Evolutionary conservation across 2,888 invertebrate genomes (phyloP).

Genomic region (Temnothorax unifasciatus): DNA sequence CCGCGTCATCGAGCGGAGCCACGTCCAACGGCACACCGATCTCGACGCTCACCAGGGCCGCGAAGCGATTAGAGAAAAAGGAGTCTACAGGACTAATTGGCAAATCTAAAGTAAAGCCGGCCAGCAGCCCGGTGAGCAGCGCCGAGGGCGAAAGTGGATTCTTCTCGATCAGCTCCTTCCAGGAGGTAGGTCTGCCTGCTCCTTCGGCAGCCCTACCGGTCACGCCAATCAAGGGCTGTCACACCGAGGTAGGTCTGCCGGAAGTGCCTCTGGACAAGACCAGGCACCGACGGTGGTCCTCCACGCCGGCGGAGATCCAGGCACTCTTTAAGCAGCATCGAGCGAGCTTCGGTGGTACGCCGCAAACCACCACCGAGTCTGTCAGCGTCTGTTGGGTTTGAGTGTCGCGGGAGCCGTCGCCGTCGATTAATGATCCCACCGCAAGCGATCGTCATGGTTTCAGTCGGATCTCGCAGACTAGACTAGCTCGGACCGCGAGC

Average conservation of each 20-base stretch:
- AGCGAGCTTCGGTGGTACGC: conserved; percentile 76
- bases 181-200: conserved; percentile 91
- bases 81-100: conserved; percentile 64
- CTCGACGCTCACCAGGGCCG: conserved; percentile 76
- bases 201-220: conserved; percentile 51
- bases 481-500: conserved; percentile 9
- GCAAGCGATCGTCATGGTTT: conserved; percentile 16
- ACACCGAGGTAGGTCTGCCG: conserved; percentile 84
- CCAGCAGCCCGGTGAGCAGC: conserved; percentile 81
- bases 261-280: conserved; percentile 81
- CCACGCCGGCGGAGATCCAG: conserved; percentile 83
- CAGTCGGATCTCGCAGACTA: conserved; percentile 7
- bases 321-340: conserved; percentile 82
- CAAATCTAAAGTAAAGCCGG: conserved; percentile 74
- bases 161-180: conserved; percentile 94
- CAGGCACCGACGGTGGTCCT: conserved; percentile 84
- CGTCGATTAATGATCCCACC: conserved; percentile 27
- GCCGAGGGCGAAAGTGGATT: conserved; percentile 94
- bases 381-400: conserved; percentile 84
- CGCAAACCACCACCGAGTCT: conserved; percentile 78
- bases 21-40: conserved; percentile 57
- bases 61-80: conserved; percentile 70
- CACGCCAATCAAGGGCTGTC: conserved; percentile 82
- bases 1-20: conserved; percentile 44
- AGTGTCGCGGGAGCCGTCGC: conserved; percentile 13